Conservation (phyloP, 2,797 vertebrate genomes). For the Pelodytes ibericus region DNA sequence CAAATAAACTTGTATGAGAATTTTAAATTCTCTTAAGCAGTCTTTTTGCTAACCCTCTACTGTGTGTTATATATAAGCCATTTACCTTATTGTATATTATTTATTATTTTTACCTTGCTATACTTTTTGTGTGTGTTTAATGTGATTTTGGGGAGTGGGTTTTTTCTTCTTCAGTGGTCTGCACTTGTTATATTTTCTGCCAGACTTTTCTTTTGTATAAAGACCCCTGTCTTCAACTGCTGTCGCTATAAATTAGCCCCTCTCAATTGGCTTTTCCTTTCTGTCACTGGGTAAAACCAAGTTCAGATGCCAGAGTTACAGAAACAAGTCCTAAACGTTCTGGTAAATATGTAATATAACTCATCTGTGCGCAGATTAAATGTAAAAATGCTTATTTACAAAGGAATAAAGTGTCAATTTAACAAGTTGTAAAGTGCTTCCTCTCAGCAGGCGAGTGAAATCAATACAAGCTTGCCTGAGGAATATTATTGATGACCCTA, state of each 20-base stretch:
- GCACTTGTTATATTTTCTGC: no score
- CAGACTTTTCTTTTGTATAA: no score
- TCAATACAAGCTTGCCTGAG: conserved; percentile 85
- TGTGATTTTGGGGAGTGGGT: no score
- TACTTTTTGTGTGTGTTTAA: no score
- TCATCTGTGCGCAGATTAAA: conserved; percentile 45
- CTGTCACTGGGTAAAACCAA: conserved; percentile 4
- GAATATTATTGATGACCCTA: conserved; percentile 84
- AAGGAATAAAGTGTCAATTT: conserved; percentile 81
- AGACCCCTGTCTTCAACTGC: no score
- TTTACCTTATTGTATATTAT: no score
- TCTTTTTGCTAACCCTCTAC: no score
- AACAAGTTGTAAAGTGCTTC: conserved; percentile 79
- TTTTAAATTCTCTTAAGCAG: no score
- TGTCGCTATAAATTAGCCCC: background rate
- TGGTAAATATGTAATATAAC: conserved; percentile 50
- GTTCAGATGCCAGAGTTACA: conserved; percentile 16
- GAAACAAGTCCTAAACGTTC: conserved; percentile 14
- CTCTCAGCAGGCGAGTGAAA: conserved; percentile 83
- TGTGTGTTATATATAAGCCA: no score
- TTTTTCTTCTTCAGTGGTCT: no score
- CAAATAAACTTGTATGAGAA: no score
- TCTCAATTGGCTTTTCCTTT: conserved; percentile 3
- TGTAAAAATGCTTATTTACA: conserved; percentile 52
- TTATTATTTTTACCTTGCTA: no score